phyloP scores from a whole-genome alignment of 1,140 invertebrate species.

The Cotesia glomerata region DNA sequence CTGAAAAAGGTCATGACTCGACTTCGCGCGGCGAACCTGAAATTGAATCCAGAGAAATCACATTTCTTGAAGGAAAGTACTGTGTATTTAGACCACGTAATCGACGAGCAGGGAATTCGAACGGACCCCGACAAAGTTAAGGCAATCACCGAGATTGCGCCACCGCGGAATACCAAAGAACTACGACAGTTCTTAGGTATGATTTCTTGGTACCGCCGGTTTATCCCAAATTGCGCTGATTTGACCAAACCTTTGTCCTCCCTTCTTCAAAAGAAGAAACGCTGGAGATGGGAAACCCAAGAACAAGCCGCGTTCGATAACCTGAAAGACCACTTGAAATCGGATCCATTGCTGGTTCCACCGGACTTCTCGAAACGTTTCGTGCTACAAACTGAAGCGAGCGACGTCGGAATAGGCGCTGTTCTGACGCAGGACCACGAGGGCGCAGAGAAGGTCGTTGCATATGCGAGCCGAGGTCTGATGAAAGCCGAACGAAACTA shows the following conservation, averaged over 20 bases:
- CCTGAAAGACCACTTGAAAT: neutral
- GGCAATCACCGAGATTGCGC: constrained; percentile 24
- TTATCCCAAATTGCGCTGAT: constrained; percentile 49
- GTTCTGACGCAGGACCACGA: constrained; percentile 41
- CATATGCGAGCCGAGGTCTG: constrained; percentile 54
- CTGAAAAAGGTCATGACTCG: constrained; percentile 35
- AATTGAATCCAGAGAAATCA: constrained; percentile 40
- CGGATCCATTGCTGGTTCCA: constrained; percentile 20
- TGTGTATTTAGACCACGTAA: constrained; percentile 40
- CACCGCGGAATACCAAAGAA: constrained; percentile 38
- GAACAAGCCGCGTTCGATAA: constrained; percentile 13
- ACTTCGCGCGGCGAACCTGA: constrained; percentile 34
- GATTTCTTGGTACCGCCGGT: constrained; percentile 51
- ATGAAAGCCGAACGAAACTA: constrained; percentile 55
- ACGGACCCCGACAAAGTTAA: constrained; percentile 41
- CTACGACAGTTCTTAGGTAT: constrained; percentile 44
- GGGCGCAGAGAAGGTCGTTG: constrained; percentile 43
- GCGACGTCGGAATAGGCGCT: constrained; percentile 39
- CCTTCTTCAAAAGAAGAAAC: constrained; percentile 38
- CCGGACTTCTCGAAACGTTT: constrained; percentile 44
- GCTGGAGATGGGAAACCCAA: constrained; percentile 37
- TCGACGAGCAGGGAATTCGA: constrained; percentile 38
- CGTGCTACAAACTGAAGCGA: constrained; percentile 42
- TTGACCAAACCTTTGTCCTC: constrained; percentile 41
- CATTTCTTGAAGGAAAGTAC: constrained; percentile 35